Base-by-base conservation (phyloP, 37 sponge, comb jelly and placozoan species). In the Cliona cf. orientalis region DNA sequence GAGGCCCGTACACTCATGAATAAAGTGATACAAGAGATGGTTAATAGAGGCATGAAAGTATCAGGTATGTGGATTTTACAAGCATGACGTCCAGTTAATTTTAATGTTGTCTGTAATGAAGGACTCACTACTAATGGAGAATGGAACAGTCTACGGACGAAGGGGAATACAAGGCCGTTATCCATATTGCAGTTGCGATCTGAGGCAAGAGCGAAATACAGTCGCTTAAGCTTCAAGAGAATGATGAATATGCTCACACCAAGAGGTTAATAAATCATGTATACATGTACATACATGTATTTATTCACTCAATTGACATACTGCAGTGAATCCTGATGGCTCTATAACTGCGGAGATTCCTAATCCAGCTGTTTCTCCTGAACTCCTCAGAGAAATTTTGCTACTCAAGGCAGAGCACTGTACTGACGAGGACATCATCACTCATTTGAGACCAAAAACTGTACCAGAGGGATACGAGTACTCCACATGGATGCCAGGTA, bases 51-150 rank as follows among this genome's bases (percentile, higher is more conserved):
- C 23, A 62, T 62, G 63, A 62, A 62, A n/a, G 63, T 62, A 25
- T 14, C 63, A 25, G 63, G 63, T 62, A n/a, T 25, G 63, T 62
- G 26, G 17, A 14, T 29, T 11, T 23, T 63, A 19, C 33, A 23
- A n/a, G n/a, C n/a, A n/a, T n/a, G n/a, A n/a, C n/a, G 19, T 21
- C 57, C 17, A 21, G 29, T 19, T 36, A 74, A 25, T 22, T 19
- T 34, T 26, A 36, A 62, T 5, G 12, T 26, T 6, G 23, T 42
- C 11, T 23, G 22, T 42, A 69, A 21, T 42, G 22, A 7, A 74
- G 76, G 76, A 6, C 34, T 74, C 22, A 56, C 46, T 31, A 61
- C 76, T 29, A 46, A 74, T 56, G 76, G 76, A 17, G 76, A 74
- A 26, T 63, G 43, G 21, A 74, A 74, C n/a, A 61, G 61, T 28